These are phyloP conservation scores for Speoplatyrhinus poulsoni DNA, from an alignment of 2,113 vertebrate species.

Conservation along the genomic window DNA sequence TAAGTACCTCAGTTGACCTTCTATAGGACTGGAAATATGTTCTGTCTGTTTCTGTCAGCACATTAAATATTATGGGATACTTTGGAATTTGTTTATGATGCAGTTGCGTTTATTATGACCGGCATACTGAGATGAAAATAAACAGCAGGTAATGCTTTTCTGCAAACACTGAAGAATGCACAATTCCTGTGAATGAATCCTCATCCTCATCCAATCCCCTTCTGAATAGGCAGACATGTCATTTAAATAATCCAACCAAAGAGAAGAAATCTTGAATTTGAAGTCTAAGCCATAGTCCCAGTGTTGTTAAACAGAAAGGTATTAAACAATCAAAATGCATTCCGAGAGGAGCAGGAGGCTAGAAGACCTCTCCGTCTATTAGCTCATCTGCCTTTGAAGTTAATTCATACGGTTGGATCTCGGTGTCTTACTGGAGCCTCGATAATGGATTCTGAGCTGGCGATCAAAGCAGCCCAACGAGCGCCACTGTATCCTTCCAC, in stretches of 20 bases:
- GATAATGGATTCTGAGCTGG: constrained; percentile 61
- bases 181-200: too few relatives aligned
- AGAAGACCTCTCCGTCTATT: constrained; percentile 41
- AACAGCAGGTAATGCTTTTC: too few relatives aligned
- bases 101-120: not conserved
- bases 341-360: not conserved
- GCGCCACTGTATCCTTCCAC: constrained; percentile 26
- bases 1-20: too few relatives aligned
- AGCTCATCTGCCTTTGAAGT: constrained; percentile 60
- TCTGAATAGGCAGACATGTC: not conserved
- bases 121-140: too few relatives aligned
- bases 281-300: constrained; percentile 16
- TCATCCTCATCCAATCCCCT: not conserved
- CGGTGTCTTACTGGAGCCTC: constrained; percentile 47
- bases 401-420: constrained; percentile 57
- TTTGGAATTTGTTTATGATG: not conserved
- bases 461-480: constrained; percentile 58
- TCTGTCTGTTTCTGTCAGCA: not conserved
- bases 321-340: constrained; percentile 25
- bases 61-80: not conserved
- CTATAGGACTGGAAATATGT: too few relatives aligned
- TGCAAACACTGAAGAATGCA: not conserved
- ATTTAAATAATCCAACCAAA: not conserved
- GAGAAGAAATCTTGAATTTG: constrained; percentile 8
- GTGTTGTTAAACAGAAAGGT: constrained; percentile 29